Base-by-base conservation (phyloP, 2,888 invertebrate genomes). In the Macrophya annulata region DNA sequence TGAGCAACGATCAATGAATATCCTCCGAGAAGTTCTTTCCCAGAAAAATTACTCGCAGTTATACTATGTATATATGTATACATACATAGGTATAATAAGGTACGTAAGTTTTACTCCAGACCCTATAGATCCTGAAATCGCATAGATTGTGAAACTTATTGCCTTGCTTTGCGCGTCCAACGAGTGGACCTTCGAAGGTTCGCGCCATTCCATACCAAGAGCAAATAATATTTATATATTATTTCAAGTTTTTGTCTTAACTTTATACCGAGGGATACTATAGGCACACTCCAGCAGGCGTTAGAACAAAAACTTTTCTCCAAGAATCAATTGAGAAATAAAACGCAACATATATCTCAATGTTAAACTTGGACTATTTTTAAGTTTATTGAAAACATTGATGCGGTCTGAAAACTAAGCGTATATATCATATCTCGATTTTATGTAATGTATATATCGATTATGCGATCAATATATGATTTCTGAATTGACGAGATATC, bases 1-100 rank as follows among this genome's bases (percentile, higher is more conserved):
- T 62, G 21, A 81, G 31, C 59, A 59, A 62, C 51, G 81, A 81
- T 81, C 81, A 81, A 81, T 81, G 81, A 81, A 81, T 81, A 51
- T 37, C 15, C 51, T 77, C 17, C 21, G 43, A 40, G 43, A 37
- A 62, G 62, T n/a, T 81, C 51, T 59, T 81, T 81, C 51, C 4
- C 6, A 25, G 12, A 59, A n/a, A 37, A 81, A 81, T 81, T 81
- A 81, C 81, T 81, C 40, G 62, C 81, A 40, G 81, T 59, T 81
- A 25, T 25, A 25, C 25, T 25, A 21, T 25, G 62, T 62, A 25
- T n/a, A 5, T 55, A 55, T 55, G 4, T 4, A 55, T 25, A 68
- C 37, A 17, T 74, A 74, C 15, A 31, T 40, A 74, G 72, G 37
- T 37, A 74, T 74, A 68, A 8, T 31, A 21, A 43, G 17, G 45